Conservation (phyloP, 1,140 invertebrate genomes). For the Cheumatopsyche charites region DNA sequence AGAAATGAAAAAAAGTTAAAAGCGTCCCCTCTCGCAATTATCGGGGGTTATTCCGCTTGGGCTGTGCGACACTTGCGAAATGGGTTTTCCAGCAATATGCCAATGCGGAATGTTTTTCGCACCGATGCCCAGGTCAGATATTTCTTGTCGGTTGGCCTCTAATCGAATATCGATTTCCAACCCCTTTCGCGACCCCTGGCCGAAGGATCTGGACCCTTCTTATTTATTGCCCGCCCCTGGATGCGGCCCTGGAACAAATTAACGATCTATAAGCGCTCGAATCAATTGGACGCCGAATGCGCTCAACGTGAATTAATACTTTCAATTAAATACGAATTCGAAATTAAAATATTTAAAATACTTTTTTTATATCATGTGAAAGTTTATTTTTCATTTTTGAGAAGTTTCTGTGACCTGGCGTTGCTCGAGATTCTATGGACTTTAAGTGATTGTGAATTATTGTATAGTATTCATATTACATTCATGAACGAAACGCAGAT, state of each 20-base stretch:
- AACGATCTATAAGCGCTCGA: neutral
- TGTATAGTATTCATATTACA: too few species aligned
- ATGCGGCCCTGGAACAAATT: constrained; percentile 12
- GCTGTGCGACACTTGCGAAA: constrained; percentile 13
- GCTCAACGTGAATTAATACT: too few species aligned
- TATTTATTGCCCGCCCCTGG: neutral
- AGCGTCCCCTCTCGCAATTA: neutral
- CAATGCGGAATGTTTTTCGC: constrained; percentile 9
- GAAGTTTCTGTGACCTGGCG: too few species aligned
- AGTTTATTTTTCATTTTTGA: too few species aligned
- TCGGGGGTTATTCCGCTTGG: constrained; percentile 8
- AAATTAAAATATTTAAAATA: too few species aligned
- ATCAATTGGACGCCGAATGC: neutral
- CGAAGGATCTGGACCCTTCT: neutral
- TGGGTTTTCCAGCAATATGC: constrained; percentile 14
- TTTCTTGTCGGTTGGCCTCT: constrained; percentile 13
- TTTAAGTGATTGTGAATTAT: too few species aligned
- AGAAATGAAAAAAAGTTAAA: too few species aligned
- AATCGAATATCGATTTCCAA: constrained; percentile 28
- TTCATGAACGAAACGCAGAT: too few species aligned
- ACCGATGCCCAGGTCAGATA: constrained; percentile 15
- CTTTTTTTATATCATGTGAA: too few species aligned
- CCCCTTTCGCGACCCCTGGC: neutral
- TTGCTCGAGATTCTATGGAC: too few species aligned
- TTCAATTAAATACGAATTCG: too few species aligned